Evolutionary conservation across 2,797 vertebrate species (phyloP), one percentile per base, ranked within the genome.

Genomic region (Otus scops): DNA sequence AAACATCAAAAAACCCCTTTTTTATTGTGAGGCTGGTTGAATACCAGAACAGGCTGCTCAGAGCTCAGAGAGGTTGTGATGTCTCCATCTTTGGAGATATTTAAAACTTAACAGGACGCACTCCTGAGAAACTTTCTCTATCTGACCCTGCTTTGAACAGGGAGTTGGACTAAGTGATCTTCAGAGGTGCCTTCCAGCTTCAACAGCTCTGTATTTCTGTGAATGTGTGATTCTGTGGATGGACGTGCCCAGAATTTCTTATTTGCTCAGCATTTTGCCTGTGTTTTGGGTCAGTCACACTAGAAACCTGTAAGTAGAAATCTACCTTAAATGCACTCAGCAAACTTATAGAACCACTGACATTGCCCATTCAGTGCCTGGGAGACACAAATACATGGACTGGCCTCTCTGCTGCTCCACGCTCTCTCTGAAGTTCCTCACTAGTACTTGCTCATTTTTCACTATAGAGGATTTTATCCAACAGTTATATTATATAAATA

Each of bases 341-440:
- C 21, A 87, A 13, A 41, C 17, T 63, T 89, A 43, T 39, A 67
- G 39, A 85, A 76, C 5, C 7, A 38, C 18, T 73, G 28, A 13
- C 27, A 7, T 27, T 45, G 21, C 17, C 19, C 15, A 13, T 12
- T 71, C 48, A 51, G 2, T 43, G 27, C 17, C 41, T 2, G 3
- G 34, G 36, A 78, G 13, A 61, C 36, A 47, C 2, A 3, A 8
- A 3, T 2, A 2, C 10, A 5, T 47, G 13, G 11, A 30, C 2
- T 14, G 3, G 9, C 5, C 78, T 73, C 43, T 7, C 4, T 85
- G 21, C 41, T 71, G 26, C 14, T 89, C 45, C 28, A 56, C 5
- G 12, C 3, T 5, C 5, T 30, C 23, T 57, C 30, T 43, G 34
- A 89, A 81, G 20, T 23, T 4, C 8, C 11, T 4, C 10, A 48